Evolutionary conservation across 2,113 vertebrate species (phyloP).

Genomic region (Brevimyrus niger): DNA sequence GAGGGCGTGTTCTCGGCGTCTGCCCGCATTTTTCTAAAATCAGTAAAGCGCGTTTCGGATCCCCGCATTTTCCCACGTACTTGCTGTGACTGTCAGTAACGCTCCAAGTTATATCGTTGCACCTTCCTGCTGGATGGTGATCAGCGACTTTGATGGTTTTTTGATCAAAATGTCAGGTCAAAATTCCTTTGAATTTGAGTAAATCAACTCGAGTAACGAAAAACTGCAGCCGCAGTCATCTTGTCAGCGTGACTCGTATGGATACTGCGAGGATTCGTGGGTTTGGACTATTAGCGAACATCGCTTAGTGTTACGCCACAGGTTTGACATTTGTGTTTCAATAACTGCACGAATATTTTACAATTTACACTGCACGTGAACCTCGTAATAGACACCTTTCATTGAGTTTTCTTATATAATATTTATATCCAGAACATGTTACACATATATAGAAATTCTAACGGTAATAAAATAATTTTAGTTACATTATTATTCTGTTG

Average conservation of each 20-base stretch:
- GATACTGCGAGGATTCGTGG: not conserved
- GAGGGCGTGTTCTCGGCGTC: conserved; percentile 38
- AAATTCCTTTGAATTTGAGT: not conserved
- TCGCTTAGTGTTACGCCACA: not conserved
- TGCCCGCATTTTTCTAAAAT: not conserved
- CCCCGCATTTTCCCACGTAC: not conserved
- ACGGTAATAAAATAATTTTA: not conserved
- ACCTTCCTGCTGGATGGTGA: not conserved
- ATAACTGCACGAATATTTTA: not conserved
- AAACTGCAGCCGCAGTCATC: not conserved
- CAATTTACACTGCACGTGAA: not conserved
- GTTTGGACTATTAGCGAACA: not conserved
- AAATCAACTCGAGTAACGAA: not conserved
- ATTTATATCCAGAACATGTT: not conserved
- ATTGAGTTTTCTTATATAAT: not conserved
- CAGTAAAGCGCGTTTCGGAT: not conserved
- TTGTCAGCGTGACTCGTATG: not conserved
- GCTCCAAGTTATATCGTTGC: not conserved
- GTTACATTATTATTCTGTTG: not conserved
- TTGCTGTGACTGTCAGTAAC: not conserved
- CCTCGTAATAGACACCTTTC: not conserved
- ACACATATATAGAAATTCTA: not conserved
- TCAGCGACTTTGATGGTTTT: not conserved
- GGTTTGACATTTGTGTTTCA: not conserved
- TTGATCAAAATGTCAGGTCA: not conserved